These are phyloP conservation scores for Oreochromis aureus DNA, from an alignment of 2,113 vertebrate genomes.

Conservation along the genomic window DNA sequence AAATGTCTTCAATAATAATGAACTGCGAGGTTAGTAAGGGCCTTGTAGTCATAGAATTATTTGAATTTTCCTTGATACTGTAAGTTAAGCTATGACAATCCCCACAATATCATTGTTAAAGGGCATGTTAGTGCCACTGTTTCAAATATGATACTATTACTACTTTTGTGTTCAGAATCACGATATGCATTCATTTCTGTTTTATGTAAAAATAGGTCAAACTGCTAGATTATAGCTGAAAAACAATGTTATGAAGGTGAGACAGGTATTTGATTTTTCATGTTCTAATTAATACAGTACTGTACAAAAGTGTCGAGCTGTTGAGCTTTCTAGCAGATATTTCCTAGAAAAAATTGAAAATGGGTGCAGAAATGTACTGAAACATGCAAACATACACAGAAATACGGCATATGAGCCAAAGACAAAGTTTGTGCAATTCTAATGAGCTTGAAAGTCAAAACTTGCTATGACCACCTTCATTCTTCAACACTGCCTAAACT, in stretches of 20 bases:
- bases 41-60: neutral
- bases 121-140: neutral
- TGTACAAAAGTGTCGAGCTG: neutral
- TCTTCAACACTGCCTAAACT: neutral
- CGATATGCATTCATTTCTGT: neutral
- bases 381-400: accelerated
- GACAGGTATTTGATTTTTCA: neutral
- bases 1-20: neutral
- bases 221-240: neutral
- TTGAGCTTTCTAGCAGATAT: neutral
- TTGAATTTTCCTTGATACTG: neutral
- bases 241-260: neutral
- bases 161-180: neutral
- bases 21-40: neutral
- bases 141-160: neutral
- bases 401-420: accelerated
- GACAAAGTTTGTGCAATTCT: neutral
- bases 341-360: neutral
- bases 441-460: neutral
- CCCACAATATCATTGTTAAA: neutral
- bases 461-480: neutral
- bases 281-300: neutral
- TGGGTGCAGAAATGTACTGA: neutral
- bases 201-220: neutral
- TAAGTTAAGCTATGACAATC: neutral